Conservation (phyloP, 2,888 invertebrate genomes). For the Dyspetes luteomarginatus region DNA sequence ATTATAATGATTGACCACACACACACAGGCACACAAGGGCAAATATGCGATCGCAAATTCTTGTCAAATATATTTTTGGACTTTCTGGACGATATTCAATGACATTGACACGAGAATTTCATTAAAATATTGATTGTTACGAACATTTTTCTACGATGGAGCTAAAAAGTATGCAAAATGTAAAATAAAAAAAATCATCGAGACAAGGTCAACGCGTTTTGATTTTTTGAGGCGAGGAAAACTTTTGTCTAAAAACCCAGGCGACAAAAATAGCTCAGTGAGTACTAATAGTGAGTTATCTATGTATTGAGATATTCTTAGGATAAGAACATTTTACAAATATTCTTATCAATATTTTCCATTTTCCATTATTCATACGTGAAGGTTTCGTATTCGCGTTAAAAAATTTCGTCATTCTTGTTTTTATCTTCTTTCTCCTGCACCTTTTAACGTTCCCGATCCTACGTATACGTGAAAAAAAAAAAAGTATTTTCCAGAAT, state of each 20-base stretch:
- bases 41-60: no score
- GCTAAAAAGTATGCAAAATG: no score
- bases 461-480: not conserved
- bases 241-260: not conserved
- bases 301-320: not conserved
- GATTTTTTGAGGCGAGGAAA: not conserved
- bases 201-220: no score
- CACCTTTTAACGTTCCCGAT: not conserved
- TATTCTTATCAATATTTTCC: not conserved
- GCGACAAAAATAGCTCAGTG: not conserved
- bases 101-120: no score
- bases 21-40: no score
- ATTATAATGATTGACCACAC: no score
- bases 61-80: no score
- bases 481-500: not conserved
- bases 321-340: constrained; percentile 17
- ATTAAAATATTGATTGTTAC: no score
- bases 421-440: not conserved
- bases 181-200: no score
- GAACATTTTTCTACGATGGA: no score
- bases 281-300: no score
- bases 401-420: not conserved
- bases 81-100: no score
- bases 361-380: not conserved
- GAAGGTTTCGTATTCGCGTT: not conserved